Base-by-base conservation (phyloP, 2,113 vertebrate genomes). In the Oophaga pumilio region DNA sequence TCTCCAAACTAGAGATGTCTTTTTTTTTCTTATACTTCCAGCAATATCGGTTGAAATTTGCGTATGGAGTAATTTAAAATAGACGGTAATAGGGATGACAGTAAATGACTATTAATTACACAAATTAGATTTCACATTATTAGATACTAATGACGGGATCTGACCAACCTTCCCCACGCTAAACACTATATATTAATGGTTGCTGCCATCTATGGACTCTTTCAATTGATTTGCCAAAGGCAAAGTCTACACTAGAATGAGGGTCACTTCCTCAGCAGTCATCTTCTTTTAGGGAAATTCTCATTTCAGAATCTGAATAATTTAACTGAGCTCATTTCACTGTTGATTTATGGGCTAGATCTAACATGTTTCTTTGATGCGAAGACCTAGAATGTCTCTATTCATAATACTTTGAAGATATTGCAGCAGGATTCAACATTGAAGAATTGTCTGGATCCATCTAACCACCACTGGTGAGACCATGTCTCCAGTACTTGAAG, bases 231-330 rank as follows among this genome's bases (percentile, higher is more conserved):
- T 88, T n/a, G 79, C 86, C 71, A 66, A 53, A 88, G 80, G 86
- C 87, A 84, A 76, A 60, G 43, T 56, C 83, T 66, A 88, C 33
- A 53, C 59, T 82, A 52, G 68, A 50, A 76, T 52, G 77, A 88
- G 87, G 80, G 80, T 88, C 86, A 83, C 57, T 83, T 83, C 59
- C 81, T 57, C 50, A 43, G 24, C 22, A 62, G 59, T 77, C 57
- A 43, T 66, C 59, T 76, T 88, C 80, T 83, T 77, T 76, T 84
- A 88, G 80, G 69, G 26, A 88, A 77, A 88, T 88, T 88, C 81
- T 88, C 60, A 88, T 88, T 68, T 77, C 43, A 88, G 49, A 77
- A 76, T 13, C 79, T 84, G 73, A 88, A 88, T 88, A 88, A 88
- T 77, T 88, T 76, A 88, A 53, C 60, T 68, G 26, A 5, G 4